Evolutionary conservation across 2,888 invertebrate species (phyloP), one percentile per base, ranked within the genome.

Genomic region (Cyrtodaria siliqua): DNA sequence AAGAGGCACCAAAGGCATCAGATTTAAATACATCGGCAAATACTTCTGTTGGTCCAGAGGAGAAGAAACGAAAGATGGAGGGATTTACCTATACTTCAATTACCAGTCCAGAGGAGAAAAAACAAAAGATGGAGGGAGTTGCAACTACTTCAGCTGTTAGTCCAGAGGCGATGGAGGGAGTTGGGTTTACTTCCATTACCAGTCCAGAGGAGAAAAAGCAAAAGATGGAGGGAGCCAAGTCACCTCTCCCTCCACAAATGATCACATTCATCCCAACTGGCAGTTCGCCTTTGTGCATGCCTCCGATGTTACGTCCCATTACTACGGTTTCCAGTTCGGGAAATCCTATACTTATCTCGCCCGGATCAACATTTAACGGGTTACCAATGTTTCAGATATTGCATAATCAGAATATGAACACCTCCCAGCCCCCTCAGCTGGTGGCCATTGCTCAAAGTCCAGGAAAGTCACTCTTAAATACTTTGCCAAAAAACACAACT

Each of bases 321-420:
- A 23, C 23, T 16, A 23, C 33, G 1, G 53, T 52, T 23, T 12
- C 56, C 3, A 16, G 14, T 16, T 52, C 52, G 2, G 9, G 56
- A 2, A 33, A 40, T 24, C 68, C 47, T 2, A 63, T 78, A 8
- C 20, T 78, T 9, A 29, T 77, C 24, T 23, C 72, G 6, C 64
- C 68, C 12, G 50, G 57, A 20, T 23, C 49, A 12, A 50, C 9
- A 6, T 3, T 44, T 18, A 75, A 80, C 49, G 76, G 76, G 4
- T 29, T 80, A 44, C 79, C 79, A 18, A 64, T 80, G 62, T 80
- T 80, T 20, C 76, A 80, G 29, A 56, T 80, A 33, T 26, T 80
- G 18, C 66, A 47, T 44, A 68, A 64, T 42, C 69, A 53, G 27
- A 53, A 53, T 44, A 61, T 57, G 23, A 33, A 52, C n/a, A 55